Percentiles rank a stretch among this genome's conserved stretches.
Conservation (phyloP, 2,113 vertebrate species). For the Fukomys damarensis region DNA sequence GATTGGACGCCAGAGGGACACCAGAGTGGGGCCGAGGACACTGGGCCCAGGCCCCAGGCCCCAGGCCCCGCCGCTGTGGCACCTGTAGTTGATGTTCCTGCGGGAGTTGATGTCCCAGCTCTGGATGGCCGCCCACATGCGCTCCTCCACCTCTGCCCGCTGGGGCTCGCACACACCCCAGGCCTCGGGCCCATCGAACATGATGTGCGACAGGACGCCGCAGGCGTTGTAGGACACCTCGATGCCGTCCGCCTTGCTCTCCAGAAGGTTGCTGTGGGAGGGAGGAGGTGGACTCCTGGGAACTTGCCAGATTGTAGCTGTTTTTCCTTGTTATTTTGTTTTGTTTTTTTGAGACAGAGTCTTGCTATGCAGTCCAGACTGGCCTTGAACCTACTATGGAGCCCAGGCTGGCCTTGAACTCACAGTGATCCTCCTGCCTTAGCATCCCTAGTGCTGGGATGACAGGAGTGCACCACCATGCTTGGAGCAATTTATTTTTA, state of each 20-base stretch:
- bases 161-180: constrained; percentile 94
- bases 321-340: background rate
- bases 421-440: background rate
- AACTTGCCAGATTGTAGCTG: background rate
- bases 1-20: background rate
- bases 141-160: constrained; percentile 93
- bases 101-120: constrained; percentile 98
- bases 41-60: too few species aligned
- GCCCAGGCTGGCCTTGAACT: background rate
- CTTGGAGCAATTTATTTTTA: background rate
- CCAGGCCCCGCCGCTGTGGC: background rate
- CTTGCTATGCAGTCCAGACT: background rate
- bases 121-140: constrained; percentile 98
- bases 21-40: too few species aligned
- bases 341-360: background rate
- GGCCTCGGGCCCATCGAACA: constrained; percentile 95
- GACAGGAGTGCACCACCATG: background rate
- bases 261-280: constrained; percentile 92
- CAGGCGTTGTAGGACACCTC: constrained; percentile 99
- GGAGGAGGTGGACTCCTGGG: background rate
- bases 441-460: background rate
- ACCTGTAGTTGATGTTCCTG: constrained; percentile 99
- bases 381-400: background rate
- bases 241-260: constrained; percentile 98
- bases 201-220: constrained; percentile 97